These are phyloP conservation scores for Drosophila suzukii DNA, from an alignment of 1,140 invertebrate species.

Conservation along the genomic window DNA sequence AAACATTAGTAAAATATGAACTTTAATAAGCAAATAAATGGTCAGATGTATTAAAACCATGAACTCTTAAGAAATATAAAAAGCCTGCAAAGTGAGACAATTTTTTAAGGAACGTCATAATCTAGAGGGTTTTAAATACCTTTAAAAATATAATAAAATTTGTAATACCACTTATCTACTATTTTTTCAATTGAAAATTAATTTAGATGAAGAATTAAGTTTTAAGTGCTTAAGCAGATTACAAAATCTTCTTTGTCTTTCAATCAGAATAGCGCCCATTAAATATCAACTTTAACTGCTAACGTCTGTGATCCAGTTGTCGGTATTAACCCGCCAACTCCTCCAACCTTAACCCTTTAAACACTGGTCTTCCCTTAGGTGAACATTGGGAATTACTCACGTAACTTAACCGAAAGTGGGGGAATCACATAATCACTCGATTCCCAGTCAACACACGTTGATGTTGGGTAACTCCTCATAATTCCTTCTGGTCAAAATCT, in stretches of 20 bases:
- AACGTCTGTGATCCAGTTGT: conserved; percentile 1
- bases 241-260: background rate
- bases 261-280: background rate
- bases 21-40: no score
- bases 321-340: background rate
- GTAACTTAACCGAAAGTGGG: conserved; percentile 4
- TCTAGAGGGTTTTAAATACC: no score
- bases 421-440: conserved; percentile 28
- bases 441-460: conserved; percentile 20
- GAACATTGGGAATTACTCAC: conserved; percentile 23
- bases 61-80: no score
- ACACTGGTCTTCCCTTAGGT: background rate
- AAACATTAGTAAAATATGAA: background rate
- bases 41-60: no score
- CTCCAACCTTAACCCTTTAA: conserved; percentile 3
- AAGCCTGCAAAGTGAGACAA: no score
- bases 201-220: background rate
- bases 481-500: conserved; percentile 16
- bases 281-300: background rate
- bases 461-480: conserved; percentile 9
- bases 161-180: no score
- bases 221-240: background rate
- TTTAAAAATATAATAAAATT: no score
- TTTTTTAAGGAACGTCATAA: no score
- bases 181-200: background rate